These are phyloP conservation scores for Actinia tenebrosa DNA, from an alignment of 64 coral and sea anemone genomes.

Conservation along the genomic window DNA sequence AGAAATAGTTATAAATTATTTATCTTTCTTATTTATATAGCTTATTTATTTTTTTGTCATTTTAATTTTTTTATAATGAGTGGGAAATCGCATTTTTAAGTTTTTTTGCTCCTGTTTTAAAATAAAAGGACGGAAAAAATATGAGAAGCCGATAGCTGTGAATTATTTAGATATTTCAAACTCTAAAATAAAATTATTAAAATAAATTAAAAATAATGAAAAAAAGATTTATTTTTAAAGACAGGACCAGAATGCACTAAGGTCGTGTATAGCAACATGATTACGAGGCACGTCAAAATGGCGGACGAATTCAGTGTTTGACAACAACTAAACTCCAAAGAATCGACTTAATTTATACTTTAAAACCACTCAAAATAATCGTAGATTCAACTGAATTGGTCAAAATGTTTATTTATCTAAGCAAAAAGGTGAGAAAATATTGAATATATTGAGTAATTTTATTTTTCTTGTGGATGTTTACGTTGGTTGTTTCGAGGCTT, in stretches of 20 bases:
- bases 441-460: not conserved
- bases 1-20: not conserved
- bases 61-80: too few species aligned
- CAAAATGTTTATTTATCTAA: conserved; percentile 98
- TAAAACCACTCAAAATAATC: not conserved
- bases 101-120: not conserved
- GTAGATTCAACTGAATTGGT: not conserved
- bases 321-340: not conserved
- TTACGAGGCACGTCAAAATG: not conserved
- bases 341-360: not conserved
- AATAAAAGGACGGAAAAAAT: not conserved
- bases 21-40: not conserved
- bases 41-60: too few species aligned
- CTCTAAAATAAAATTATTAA: too few species aligned
- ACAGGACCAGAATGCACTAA: not conserved
- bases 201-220: too few species aligned
- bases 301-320: not conserved
- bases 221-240: not conserved
- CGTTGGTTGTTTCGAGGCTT: not conserved
- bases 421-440: conserved; percentile 81
- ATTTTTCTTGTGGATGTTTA: conserved; percentile 49
- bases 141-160: too few species aligned
- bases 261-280: not conserved
- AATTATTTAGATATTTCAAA: too few species aligned
- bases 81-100: too few species aligned